A percentile compares a stretch with the other conserved stretches of the same genome.
Evolutionary conservation across 2,888 invertebrate species (phyloP).

Genomic region (Alentia gelatinosa): DNA sequence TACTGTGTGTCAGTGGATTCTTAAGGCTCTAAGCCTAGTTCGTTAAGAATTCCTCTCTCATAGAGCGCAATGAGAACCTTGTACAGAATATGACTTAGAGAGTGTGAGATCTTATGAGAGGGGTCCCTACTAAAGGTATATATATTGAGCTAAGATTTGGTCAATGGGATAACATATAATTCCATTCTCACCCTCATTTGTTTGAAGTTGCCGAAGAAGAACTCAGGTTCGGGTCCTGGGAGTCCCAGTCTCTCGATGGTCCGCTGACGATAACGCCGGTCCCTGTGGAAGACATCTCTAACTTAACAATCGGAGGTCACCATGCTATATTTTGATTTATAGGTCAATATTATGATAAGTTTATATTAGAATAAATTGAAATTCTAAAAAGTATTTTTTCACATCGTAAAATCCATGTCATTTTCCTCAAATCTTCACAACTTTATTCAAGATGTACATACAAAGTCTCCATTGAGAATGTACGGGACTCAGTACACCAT

Average conservation of each 20-base stretch:
- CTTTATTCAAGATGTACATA: no score
- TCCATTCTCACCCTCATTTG: neutral
- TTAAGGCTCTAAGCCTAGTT: neutral
- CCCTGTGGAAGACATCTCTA: no score
- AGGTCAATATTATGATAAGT: no score
- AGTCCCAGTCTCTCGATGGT: neutral
- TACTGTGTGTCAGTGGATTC: no score
- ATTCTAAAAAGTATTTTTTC: no score
- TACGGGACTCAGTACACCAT: no score
- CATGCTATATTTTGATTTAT: no score
- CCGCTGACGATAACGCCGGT: neutral
- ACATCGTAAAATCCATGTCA: no score
- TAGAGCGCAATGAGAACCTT: neutral
- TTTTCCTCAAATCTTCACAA: no score
- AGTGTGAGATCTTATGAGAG: neutral
- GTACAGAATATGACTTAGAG: neutral
- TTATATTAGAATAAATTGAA: no score
- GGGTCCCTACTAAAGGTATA: neutral
- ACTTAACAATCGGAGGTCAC: no score
- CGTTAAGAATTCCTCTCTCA: neutral
- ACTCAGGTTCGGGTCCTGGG: neutral
- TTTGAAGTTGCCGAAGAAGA: neutral
- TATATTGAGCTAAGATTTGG: neutral
- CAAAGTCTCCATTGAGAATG: no score
- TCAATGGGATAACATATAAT: neutral